Percentiles rank a stretch among this genome's conserved stretches.
These are phyloP conservation scores for Motacilla tschutschensis DNA, from an alignment of 2,113 vertebrate genomes.

Conservation along the genomic window DNA sequence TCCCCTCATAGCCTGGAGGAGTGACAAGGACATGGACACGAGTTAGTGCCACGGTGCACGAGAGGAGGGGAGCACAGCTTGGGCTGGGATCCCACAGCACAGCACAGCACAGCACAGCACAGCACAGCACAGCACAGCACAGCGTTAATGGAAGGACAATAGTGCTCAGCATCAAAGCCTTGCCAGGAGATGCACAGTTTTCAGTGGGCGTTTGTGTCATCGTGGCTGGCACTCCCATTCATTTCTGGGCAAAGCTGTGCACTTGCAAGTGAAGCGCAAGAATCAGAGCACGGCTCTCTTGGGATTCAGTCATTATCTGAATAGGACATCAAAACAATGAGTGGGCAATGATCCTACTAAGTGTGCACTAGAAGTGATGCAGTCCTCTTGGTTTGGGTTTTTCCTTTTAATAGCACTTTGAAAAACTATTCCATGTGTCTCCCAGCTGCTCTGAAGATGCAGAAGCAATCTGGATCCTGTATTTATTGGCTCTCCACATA, in stretches of 20 bases:
- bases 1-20: slow-evolving; percentile 83
- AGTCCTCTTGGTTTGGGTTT: background rate
- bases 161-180: slow-evolving; percentile 1
- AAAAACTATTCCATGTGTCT: background rate
- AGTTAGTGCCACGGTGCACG: background rate
- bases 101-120: background rate
- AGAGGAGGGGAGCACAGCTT: background rate
- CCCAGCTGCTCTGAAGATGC: background rate
- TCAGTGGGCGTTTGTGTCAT: background rate
- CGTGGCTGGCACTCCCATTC: background rate
- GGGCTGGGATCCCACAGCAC: background rate
- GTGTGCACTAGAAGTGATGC: background rate
- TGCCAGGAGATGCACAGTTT: background rate
- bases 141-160: background rate
- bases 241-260: background rate
- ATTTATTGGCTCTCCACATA: background rate
- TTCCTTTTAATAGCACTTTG: background rate
- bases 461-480: background rate
- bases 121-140: accelerated
- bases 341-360: background rate
- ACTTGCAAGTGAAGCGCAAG: background rate
- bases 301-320: slow-evolving; percentile 1
- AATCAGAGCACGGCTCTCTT: background rate
- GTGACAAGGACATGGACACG: background rate
- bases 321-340: background rate